phyloP scores from a whole-genome alignment of 2,888 invertebrate genomes.

The Beris chalybata region DNA sequence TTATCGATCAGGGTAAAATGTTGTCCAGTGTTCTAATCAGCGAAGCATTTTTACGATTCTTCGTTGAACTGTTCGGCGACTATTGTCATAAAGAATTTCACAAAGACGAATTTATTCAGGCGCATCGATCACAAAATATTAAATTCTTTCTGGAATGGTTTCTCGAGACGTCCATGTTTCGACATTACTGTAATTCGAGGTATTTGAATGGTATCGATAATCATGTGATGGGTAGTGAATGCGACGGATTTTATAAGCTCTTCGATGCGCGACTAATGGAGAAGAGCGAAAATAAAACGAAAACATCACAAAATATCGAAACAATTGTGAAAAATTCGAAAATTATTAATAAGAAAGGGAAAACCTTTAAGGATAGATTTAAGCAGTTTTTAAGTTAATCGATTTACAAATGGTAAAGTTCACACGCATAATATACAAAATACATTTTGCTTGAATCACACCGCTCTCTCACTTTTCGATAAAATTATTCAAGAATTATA shows the following conservation, averaged over 20 bases:
- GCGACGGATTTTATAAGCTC: constrained; percentile 41
- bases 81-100: constrained; percentile 55
- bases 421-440: constrained; percentile 6
- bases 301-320: constrained; percentile 43
- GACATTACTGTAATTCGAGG: constrained; percentile 59
- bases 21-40: constrained; percentile 69
- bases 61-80: constrained; percentile 72
- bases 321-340: constrained; percentile 44
- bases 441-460: not conserved
- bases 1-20: constrained; percentile 44
- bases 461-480: constrained; percentile 2
- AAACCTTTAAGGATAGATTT: constrained; percentile 45
- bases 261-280: constrained; percentile 45
- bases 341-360: constrained; percentile 44
- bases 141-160: constrained; percentile 84
- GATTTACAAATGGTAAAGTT: not conserved
- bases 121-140: constrained; percentile 65
- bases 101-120: constrained; percentile 73
- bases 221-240: not conserved
- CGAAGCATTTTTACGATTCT: constrained; percentile 77
- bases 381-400: constrained; percentile 42
- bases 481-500: constrained; percentile 2
- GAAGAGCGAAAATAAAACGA: constrained; percentile 43
- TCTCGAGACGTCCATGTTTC: constrained; percentile 84
- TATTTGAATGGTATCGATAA: constrained; percentile 14